phyloP scores from a whole-genome alignment of 2,113 vertebrate species.

The Dinomys branickii region DNA sequence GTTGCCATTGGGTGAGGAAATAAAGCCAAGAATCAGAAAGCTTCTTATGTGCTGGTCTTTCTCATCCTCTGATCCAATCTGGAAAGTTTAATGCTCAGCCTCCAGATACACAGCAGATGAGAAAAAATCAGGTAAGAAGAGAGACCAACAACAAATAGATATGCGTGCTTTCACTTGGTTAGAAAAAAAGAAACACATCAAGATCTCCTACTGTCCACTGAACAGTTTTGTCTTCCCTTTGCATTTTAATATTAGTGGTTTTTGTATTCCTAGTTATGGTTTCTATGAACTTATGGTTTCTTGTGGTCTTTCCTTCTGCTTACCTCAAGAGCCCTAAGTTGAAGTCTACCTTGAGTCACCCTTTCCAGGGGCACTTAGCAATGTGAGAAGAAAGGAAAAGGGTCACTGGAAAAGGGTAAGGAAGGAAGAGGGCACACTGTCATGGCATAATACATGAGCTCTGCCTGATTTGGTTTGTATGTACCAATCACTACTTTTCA shows the following conservation, averaged over 20 bases:
- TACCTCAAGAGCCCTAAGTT: background rate
- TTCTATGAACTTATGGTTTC: background rate
- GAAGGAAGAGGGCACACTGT: background rate
- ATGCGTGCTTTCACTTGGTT: background rate
- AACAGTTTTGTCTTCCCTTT: background rate
- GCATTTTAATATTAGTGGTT: background rate
- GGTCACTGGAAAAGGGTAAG: background rate
- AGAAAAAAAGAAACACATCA: background rate
- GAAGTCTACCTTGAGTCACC: background rate
- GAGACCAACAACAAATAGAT: background rate
- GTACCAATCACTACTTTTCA: background rate
- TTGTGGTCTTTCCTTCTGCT: background rate
- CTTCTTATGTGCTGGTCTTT: rapidly evolving
- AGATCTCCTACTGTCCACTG: background rate
- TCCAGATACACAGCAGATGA: background rate
- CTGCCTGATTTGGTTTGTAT: background rate
- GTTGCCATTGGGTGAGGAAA: background rate
- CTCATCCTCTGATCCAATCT: background rate
- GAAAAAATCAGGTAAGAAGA: background rate
- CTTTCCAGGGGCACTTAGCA: background rate
- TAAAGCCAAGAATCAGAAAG: too few relatives aligned
- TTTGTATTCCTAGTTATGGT: background rate
- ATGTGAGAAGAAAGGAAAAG: background rate
- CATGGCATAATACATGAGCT: background rate
- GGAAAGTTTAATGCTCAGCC: background rate